Evolutionary conservation across 1,140 invertebrate species (phyloP).

Genomic region (Paramacrobiotus metropolitanus): DNA sequence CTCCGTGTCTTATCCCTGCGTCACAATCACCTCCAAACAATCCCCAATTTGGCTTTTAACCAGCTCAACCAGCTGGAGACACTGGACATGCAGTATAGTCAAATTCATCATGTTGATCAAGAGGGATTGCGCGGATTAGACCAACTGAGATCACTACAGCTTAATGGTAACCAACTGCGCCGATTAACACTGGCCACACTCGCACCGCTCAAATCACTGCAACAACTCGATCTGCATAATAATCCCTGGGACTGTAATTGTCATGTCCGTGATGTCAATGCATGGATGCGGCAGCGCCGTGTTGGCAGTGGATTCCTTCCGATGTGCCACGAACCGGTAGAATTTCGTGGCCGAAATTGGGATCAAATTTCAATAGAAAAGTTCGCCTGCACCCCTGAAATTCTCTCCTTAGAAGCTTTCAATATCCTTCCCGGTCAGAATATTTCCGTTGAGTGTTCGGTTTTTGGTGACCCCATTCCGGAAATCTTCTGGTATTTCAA

Average conservation of each 20-base stretch:
- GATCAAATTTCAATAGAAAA: neutral
- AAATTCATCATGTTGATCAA: slow-evolving; percentile 45
- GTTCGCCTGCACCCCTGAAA: neutral
- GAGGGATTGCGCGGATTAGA: slow-evolving; percentile 52
- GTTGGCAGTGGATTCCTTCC: slow-evolving; percentile 20
- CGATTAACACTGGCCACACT: slow-evolving; percentile 41
- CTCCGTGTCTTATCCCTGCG: neutral
- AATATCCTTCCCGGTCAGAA: neutral
- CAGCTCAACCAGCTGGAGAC: slow-evolving; percentile 34
- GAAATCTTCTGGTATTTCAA: neutral
- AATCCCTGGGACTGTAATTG: slow-evolving; percentile 81
- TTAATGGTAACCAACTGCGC: slow-evolving; percentile 51
- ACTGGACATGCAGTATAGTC: slow-evolving; percentile 56
- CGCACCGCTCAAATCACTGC: slow-evolving; percentile 39
- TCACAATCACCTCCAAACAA: neutral
- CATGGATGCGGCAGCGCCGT: slow-evolving; percentile 57
- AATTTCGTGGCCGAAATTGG: neutral
- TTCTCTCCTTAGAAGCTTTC: neutral
- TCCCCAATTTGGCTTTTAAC: neutral
- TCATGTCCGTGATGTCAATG: slow-evolving; percentile 47
- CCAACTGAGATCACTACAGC: slow-evolving; percentile 46
- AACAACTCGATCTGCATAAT: slow-evolving; percentile 59
- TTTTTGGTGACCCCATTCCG: neutral
- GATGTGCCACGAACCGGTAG: neutral
- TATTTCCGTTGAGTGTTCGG: neutral